Evolutionary conservation across 1,140 invertebrate species (phyloP), one percentile per base, ranked within the genome.

Genomic region (Leptinotarsa texana): DNA sequence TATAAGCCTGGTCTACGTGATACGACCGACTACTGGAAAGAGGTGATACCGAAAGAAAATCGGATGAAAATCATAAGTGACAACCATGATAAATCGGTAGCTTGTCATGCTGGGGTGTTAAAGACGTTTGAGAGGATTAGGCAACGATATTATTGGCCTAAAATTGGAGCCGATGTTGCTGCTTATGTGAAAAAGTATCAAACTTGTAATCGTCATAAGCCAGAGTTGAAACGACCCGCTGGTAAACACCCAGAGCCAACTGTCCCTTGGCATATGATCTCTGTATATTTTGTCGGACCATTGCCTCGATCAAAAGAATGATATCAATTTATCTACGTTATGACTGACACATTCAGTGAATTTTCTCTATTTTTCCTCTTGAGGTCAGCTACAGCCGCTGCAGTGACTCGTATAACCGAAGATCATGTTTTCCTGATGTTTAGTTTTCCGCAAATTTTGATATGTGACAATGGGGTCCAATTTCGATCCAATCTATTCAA

Each of bases 171-270:
- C 11, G 69, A 61, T 70, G 48, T 70, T 47, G 15, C 69, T 48
- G 18, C 15, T 49, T 49, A 18, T 57, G 15, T 21, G 15, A 47
- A 13, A 71, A 22, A 57, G 8, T 61, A 11, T 18, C 21, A 71
- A 47, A 51, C n/a, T 13, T 13, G 27, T 57, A 27, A 63, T 57
- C 11, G 47, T 27, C 21, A 15, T 42, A 21, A 72, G 47, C 24
- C 24, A 0, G 75, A 80, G 11, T 76, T 82, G 63, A 74, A 72
- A 63, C 15, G 42, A n/a, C 75, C 82, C 5, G 27, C 69, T 0
- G 83, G 24, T 27, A 27, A 27, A 27, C 4, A 27, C 24, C 24
- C 24, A 27, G 4, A 27, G 24, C 24, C 24, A 27, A 27, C 24
- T 27, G 24, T 27, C 24, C 24, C 24, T 27, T 63, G 18, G 22